Evolutionary conservation across 2,113 vertebrate species (phyloP), one percentile per base, ranked within the genome.

Genomic region (Melanotaenia duboulayi): DNA sequence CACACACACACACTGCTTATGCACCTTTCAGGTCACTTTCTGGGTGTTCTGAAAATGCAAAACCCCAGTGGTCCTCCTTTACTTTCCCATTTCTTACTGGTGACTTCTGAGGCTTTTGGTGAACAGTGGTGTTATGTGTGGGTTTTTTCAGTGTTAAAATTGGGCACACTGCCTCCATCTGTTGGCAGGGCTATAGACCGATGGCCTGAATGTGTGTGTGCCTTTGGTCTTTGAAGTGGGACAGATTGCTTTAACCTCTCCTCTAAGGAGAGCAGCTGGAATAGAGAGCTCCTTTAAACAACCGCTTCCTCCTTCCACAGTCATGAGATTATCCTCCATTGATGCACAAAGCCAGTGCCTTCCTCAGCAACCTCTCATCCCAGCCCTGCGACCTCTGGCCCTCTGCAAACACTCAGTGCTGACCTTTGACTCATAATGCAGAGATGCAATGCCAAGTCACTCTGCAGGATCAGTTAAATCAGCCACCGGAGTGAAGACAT

Each of bases 181-280:
- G 85, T 84, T 81, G 59, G 68, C 60, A 24, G 70, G 49, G 68
- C 65, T 67, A 25, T n/a, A 77, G 79, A 72, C 80, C 86, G 85
- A 87, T 78, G 77, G 68, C 66, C 13, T 66, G 71, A 46, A 14
- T 82, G 76, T 74, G 70, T 73, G 52, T 52, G 74, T 76, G 58
- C 19, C 68, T 80, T 66, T 58, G 67, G 48, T 76, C 86, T 91
- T 91, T 93, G 89, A 92, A 93, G 87, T 89, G 90, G 90, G 87
- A 84, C 91, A 90, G 89, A 92, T 94, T 91, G 86, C 81, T 93
- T 91, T 92, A 90, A 90, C 90, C 84, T 90, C 73, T 85, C 83
- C 77, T 89, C 82, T 86, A 80, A 88, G 71, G 71, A 76, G 77
- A 91, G 80, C 88, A 89, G 86, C 87, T 93, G 89, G 89, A 93